These are phyloP conservation scores for Ornithorhynchus anatinus DNA, from an alignment of 2,113 vertebrate species.

Conservation along the genomic window DNA sequence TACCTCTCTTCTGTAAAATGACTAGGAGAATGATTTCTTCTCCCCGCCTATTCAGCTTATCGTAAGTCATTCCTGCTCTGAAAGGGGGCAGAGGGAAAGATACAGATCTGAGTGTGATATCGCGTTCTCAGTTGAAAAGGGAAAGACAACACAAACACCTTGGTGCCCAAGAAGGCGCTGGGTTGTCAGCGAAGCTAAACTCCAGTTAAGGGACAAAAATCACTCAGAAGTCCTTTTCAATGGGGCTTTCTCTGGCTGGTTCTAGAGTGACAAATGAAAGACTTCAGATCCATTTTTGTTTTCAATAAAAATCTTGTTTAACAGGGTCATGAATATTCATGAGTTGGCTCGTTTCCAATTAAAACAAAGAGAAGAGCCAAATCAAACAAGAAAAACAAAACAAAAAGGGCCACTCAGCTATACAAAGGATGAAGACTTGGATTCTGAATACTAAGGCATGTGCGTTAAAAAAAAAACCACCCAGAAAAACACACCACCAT, in stretches of 20 bases:
- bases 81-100: neutral
- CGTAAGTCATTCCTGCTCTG: neutral
- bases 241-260: slow-evolving; percentile 24
- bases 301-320: slow-evolving; percentile 69
- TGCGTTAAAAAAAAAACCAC: neutral
- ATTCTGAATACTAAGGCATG: neutral
- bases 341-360: slow-evolving; percentile 37
- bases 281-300: slow-evolving; percentile 55
- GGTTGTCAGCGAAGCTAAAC: neutral
- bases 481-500: neutral
- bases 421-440: slow-evolving; percentile 27
- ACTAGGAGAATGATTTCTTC: neutral
- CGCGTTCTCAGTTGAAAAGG: neutral
- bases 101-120: neutral
- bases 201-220: neutral
- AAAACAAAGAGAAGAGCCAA: slow-evolving; percentile 37
- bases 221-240: slow-evolving; percentile 7
- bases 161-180: neutral
- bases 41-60: neutral
- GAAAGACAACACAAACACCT: neutral
- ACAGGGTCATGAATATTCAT: slow-evolving; percentile 64
- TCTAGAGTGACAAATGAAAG: slow-evolving; percentile 45
- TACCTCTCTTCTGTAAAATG: rapidly evolving
- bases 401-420: slow-evolving; percentile 24
- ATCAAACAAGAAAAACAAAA: slow-evolving; percentile 25